These are phyloP conservation scores for Torymus aiolomorphi DNA, from an alignment of 2,888 invertebrate genomes.

Conservation along the genomic window DNA sequence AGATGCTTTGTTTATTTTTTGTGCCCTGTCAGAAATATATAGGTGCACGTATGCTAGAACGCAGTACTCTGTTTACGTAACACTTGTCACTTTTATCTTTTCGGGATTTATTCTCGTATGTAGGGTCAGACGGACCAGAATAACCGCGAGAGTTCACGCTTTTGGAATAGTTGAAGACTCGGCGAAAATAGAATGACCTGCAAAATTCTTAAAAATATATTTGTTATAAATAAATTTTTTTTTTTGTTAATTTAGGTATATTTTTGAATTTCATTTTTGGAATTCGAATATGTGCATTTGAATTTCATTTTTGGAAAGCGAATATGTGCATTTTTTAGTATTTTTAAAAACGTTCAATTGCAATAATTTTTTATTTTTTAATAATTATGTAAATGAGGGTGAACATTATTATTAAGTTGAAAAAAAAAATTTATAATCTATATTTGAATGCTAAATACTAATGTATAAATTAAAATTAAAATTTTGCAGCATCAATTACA, in stretches of 20 bases:
- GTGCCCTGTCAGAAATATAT: constrained; percentile 17
- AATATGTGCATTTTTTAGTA: too few species aligned
- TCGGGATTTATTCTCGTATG: neutral
- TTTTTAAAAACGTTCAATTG: too few species aligned
- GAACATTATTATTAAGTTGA: too few species aligned
- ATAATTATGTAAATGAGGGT: too few species aligned
- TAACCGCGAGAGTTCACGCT: constrained; percentile 19
- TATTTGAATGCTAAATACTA: too few species aligned
- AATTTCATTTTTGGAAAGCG: too few species aligned
- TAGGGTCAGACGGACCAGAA: neutral
- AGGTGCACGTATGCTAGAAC: neutral
- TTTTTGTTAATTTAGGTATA: too few species aligned
- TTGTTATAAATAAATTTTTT: too few species aligned
- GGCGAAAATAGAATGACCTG: neutral
- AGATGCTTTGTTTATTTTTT: constrained; percentile 39
- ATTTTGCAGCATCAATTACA: constrained; percentile 30
- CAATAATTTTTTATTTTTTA: too few species aligned
- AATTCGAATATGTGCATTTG: too few species aligned
- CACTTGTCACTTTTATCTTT: constrained; percentile 48
- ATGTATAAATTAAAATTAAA: neutral
- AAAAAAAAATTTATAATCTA: too few species aligned
- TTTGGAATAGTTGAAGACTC: neutral
- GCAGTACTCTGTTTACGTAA: constrained; percentile 55
- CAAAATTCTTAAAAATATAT: neutral
- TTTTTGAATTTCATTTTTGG: too few species aligned